phyloP scores from a whole-genome alignment of 2,888 invertebrate genomes.

The Glomeris marginata region DNA sequence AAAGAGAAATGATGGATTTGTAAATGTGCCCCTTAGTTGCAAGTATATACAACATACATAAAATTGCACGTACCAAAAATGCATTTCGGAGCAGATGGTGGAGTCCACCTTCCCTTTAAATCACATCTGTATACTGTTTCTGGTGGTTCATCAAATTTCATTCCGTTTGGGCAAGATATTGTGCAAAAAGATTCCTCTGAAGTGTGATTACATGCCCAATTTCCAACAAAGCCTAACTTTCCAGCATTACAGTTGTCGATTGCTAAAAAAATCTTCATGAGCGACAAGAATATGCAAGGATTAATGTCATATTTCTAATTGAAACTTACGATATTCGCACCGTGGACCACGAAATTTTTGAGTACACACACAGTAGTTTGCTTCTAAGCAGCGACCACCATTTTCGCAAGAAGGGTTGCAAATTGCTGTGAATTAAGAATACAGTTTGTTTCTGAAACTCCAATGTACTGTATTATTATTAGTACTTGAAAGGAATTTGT shows the following conservation, averaged over 20 bases:
- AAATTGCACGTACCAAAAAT: constrained; percentile 16
- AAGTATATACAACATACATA: neutral
- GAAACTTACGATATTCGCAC: constrained; percentile 48
- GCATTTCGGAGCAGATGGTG: constrained; percentile 57
- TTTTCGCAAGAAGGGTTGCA: constrained; percentile 60
- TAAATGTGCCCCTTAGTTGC: neutral
- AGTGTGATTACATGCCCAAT: constrained; percentile 51
- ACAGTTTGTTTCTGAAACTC: too few species aligned
- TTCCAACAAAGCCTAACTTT: constrained; percentile 58
- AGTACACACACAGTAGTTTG: constrained; percentile 64
- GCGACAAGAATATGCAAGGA: constrained; percentile 6
- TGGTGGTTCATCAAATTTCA: constrained; percentile 44
- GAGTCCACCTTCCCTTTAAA: constrained; percentile 50
- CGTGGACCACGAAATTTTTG: constrained; percentile 50
- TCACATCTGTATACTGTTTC: constrained; percentile 47
- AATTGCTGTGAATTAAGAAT: too few species aligned
- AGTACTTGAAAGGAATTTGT: neutral
- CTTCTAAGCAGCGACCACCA: constrained; percentile 62
- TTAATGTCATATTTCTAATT: constrained; percentile 10
- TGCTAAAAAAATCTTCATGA: constrained; percentile 36
- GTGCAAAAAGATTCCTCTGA: constrained; percentile 43
- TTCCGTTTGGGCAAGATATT: constrained; percentile 48
- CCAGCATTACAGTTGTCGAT: constrained; percentile 42
- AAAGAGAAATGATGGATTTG: neutral
- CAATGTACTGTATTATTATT: neutral